These are phyloP conservation scores for Sceliomorpha sp. DNA, from an alignment of 2,888 invertebrate genomes.

Conservation along the genomic window DNA sequence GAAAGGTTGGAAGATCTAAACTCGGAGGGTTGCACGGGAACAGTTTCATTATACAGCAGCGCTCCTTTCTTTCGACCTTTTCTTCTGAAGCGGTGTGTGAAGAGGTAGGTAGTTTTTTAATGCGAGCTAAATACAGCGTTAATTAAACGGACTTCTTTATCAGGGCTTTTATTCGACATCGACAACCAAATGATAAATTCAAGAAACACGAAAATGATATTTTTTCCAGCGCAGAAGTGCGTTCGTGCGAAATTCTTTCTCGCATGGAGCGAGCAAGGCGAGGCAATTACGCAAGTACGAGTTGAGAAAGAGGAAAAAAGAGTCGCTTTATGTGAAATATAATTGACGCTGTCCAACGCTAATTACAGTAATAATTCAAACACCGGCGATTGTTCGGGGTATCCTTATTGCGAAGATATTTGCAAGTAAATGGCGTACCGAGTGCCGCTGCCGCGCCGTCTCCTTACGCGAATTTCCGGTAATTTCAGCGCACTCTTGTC, in stretches of 20 bases:
- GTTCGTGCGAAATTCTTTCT: slow-evolving; percentile 1
- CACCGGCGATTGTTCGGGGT: slow-evolving; percentile 20
- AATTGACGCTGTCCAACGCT: slow-evolving; percentile 7
- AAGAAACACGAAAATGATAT: not conserved
- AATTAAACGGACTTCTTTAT: no score
- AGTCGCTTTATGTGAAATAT: slow-evolving; percentile 8
- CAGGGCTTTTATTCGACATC: no score
- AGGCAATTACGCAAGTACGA: slow-evolving; percentile 26
- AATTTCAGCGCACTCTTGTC: slow-evolving; percentile 48
- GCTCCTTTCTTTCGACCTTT: slow-evolving; percentile 11
- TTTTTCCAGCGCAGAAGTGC: no score
- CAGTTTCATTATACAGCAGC: slow-evolving; percentile 34
- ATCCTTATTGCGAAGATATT: slow-evolving; percentile 17
- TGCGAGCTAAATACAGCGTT: no score
- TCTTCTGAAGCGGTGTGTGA: no score
- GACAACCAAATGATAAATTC: no score
- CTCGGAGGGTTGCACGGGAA: slow-evolving; percentile 38
- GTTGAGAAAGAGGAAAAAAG: slow-evolving; percentile 12
- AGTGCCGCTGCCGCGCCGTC: slow-evolving; percentile 40
- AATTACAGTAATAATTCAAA: slow-evolving; percentile 34
- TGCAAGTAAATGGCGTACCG: slow-evolving; percentile 34
- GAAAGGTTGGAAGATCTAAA: slow-evolving; percentile 49
- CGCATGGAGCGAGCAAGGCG: slow-evolving; percentile 1
- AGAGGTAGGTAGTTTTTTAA: no score
- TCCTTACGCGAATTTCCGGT: slow-evolving; percentile 51